Evolutionary conservation across 2,113 vertebrate genomes (phyloP).

Genomic region (Progne subis): DNA sequence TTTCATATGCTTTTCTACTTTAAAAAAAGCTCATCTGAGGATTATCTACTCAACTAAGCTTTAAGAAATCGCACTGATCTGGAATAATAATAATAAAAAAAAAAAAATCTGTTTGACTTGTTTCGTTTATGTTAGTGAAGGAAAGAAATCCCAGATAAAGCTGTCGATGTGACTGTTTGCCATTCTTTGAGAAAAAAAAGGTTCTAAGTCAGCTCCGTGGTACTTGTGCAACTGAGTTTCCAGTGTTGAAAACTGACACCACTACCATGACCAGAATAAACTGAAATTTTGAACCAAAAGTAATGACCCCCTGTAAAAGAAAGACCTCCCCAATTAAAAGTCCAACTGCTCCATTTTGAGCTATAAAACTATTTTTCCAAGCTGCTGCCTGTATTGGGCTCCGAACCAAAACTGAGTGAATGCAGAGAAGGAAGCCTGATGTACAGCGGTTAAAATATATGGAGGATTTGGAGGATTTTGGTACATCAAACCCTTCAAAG

Average conservation of each 20-base stretch:
- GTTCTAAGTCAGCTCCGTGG: background rate
- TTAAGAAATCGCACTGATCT: background rate
- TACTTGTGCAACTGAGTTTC: background rate
- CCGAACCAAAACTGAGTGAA: background rate
- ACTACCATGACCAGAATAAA: background rate
- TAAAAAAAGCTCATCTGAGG: background rate
- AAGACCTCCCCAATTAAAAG: background rate
- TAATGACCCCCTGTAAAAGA: background rate
- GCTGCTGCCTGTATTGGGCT: background rate
- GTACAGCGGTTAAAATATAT: background rate
- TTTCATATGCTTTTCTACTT: slow-evolving; percentile 11
- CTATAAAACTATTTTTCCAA: background rate
- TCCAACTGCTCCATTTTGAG: background rate
- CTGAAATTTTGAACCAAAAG: background rate
- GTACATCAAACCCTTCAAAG: background rate
- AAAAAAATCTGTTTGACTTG: background rate
- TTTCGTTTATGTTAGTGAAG: background rate
- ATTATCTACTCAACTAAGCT: background rate
- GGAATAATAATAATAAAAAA: background rate
- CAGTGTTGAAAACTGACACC: background rate
- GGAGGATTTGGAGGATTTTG: background rate
- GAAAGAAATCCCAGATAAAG: background rate
- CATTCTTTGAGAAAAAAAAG: background rate
- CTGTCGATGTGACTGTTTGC: background rate
- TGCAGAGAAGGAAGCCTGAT: background rate